Conservation (phyloP, 2,113 vertebrate genomes). For the Halcyon senegalensis region DNA sequence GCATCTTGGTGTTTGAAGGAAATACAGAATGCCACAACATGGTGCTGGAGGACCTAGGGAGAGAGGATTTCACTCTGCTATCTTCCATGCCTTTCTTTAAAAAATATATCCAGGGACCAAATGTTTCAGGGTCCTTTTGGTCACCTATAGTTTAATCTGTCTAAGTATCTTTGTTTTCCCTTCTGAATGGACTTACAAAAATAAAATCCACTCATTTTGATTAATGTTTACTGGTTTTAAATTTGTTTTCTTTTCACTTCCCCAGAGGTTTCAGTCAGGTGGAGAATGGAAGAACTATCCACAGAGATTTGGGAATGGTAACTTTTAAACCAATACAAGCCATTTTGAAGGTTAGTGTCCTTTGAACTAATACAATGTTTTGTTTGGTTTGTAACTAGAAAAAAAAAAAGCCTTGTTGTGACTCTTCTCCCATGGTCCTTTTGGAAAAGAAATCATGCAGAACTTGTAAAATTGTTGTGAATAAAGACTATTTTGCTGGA, state of each 20-base stretch:
- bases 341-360: not conserved
- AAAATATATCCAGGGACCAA: not conserved
- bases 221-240: not conserved
- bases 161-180: not conserved
- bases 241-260: not conserved
- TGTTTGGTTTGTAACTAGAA: not conserved
- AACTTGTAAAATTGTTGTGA: not conserved
- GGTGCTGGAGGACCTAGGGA: not conserved
- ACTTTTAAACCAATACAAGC: not conserved
- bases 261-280: not conserved
- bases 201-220: not conserved
- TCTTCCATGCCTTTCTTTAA: not conserved
- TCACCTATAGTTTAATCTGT: not conserved
- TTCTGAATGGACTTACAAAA: not conserved
- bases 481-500: not conserved
- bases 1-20: not conserved
- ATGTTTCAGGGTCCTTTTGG: not conserved
- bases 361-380: not conserved
- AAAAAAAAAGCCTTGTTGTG: not conserved
- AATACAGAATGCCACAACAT: not conserved
- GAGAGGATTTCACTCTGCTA: accelerated
- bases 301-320: not conserved
- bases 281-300: not conserved
- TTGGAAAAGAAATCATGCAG: not conserved
- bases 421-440: not conserved